phyloP scores from a whole-genome alignment of 1,140 invertebrate genomes.

The Heliconius melpomene region DNA sequence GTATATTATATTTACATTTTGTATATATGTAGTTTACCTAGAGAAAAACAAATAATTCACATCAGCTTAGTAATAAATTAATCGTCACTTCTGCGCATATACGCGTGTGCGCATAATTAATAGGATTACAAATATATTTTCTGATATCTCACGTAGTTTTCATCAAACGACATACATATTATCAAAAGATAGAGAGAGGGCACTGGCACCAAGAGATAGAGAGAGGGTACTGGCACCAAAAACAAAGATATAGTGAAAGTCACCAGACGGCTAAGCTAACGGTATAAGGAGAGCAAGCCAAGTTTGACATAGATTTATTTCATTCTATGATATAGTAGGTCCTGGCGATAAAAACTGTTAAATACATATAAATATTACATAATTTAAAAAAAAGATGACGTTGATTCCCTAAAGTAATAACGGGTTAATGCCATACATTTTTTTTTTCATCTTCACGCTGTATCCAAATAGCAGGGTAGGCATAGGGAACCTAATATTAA shows the following conservation, averaged over 20 bases:
- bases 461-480: too few species aligned
- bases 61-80: constrained; percentile 1
- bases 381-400: too few species aligned
- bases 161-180: constrained; percentile 29
- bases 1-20: too few species aligned
- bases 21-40: neutral
- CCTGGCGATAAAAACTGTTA: neutral
- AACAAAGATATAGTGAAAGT: constrained; percentile 49
- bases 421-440: neutral
- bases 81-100: constrained; percentile 3
- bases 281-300: constrained; percentile 31
- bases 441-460: too few species aligned
- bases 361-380: neutral
- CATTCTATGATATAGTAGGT: neutral
- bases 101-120: constrained; percentile 5
- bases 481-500: too few species aligned
- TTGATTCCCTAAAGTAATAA: neutral
- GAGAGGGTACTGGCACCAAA: constrained; percentile 26
- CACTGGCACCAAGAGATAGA: constrained; percentile 29
- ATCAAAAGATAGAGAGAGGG: neutral
- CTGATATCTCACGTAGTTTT: neutral
- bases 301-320: constrained; percentile 14
- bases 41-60: neutral
- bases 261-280: constrained; percentile 42
- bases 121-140: constrained; percentile 2